A percentile compares a stretch with the other conserved stretches of the same genome.
Conservation (phyloP, 2,888 invertebrate species). For the Opisthograptis luteolata region DNA sequence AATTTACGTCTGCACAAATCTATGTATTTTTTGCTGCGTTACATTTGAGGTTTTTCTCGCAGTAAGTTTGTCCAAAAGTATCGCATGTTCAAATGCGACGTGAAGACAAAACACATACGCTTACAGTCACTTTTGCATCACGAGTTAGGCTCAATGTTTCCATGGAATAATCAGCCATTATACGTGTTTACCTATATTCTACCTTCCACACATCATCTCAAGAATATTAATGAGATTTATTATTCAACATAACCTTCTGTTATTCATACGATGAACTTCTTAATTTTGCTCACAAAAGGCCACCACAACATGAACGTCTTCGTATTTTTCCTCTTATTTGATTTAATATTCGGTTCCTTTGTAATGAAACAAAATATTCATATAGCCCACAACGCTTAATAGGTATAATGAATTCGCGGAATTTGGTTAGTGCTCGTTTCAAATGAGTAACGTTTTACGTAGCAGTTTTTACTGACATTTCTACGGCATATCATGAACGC, state of each 20-base stretch:
- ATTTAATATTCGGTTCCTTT: conserved; percentile 35
- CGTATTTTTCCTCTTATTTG: conserved; percentile 32
- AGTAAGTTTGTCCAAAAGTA: no score
- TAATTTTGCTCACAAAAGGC: conserved; percentile 51
- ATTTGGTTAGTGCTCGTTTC: conserved; percentile 21
- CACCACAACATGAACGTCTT: conserved; percentile 29
- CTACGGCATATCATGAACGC: conserved; percentile 30
- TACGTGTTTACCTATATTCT: conserved; percentile 6
- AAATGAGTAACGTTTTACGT: conserved; percentile 24
- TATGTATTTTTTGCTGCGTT: no score
- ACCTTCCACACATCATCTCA: conserved; percentile 52
- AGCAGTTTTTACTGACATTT: conserved; percentile 25
- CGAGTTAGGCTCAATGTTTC: no score
- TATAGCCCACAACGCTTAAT: conserved; percentile 30
- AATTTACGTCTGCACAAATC: no score
- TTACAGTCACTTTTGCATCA: no score
- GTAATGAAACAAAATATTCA: conserved; percentile 29
- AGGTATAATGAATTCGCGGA: conserved; percentile 26
- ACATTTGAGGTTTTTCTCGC: no score
- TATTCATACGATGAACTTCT: conserved; percentile 51
- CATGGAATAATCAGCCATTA: no score
- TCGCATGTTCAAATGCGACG: no score
- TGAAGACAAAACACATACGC: no score
- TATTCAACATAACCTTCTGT: conserved; percentile 49
- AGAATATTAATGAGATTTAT: conserved; percentile 64